phyloP scores from a whole-genome alignment of 2,888 invertebrate species.

The Julus scandinavius region DNA sequence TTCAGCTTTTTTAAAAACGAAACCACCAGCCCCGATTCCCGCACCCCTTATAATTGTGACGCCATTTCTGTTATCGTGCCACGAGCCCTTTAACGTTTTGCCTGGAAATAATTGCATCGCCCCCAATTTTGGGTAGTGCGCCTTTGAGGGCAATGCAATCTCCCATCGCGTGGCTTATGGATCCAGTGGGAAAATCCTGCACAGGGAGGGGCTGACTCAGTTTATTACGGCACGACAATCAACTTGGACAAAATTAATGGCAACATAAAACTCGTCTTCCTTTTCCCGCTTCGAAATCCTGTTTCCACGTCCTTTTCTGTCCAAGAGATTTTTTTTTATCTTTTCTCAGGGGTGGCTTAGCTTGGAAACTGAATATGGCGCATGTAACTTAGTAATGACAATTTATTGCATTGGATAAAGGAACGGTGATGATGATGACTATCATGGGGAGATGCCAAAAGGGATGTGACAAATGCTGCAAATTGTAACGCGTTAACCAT shows the following conservation, averaged over 20 bases:
- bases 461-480: not conserved
- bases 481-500: not conserved
- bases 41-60: not conserved
- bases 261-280: conserved; percentile 22
- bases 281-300: conserved; percentile 25
- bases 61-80: not conserved
- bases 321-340: not conserved
- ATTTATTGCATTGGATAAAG: not conserved
- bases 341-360: not conserved
- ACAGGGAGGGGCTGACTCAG: not conserved
- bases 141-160: not conserved
- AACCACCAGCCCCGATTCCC: not conserved
- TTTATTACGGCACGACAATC: not conserved
- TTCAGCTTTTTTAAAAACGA: not conserved
- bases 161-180: not conserved
- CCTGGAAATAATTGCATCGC: not conserved
- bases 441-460: conserved; percentile 19
- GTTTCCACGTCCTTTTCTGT: conserved; percentile 31
- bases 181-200: not conserved
- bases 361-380: not conserved
- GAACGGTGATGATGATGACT: not conserved
- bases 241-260: not conserved
- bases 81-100: not conserved
- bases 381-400: not conserved
- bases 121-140: not conserved